phyloP scores from a whole-genome alignment of 1,140 invertebrate genomes.

The Acromyrmex charruanus region DNA sequence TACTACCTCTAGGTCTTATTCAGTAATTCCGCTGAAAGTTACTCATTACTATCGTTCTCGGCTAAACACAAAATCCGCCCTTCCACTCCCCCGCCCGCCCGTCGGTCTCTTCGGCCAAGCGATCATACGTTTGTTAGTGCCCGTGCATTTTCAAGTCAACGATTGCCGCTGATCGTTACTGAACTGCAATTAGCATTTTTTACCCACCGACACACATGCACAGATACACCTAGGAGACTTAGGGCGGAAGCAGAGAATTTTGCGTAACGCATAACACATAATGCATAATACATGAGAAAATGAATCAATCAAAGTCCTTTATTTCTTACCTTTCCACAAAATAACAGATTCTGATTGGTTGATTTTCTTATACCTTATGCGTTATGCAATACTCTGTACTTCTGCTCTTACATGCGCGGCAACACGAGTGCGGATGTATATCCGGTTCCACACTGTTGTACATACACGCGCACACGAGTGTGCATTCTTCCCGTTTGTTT shows the following conservation, averaged over 20 bases:
- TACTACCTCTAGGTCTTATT: slow-evolving; percentile 90
- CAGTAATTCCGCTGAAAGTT: slow-evolving; percentile 83
- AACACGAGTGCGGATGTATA: slow-evolving; percentile 47
- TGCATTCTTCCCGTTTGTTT: slow-evolving; percentile 33
- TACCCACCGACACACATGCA: slow-evolving; percentile 39
- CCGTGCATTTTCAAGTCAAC: slow-evolving; percentile 64
- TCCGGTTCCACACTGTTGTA: slow-evolving; percentile 35
- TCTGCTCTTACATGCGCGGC: background rate
- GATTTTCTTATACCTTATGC: too few relatives aligned
- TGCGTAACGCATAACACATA: too few relatives aligned
- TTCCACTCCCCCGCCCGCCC: slow-evolving; percentile 48
- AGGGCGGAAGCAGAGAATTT: too few relatives aligned
- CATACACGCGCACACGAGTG: slow-evolving; percentile 75
- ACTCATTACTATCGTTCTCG: slow-evolving; percentile 69
- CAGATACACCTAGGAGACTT: slow-evolving; percentile 16
- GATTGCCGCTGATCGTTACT: slow-evolving; percentile 61
- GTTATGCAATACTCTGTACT: too few relatives aligned
- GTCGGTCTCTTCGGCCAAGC: slow-evolving; percentile 63
- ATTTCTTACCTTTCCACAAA: too few relatives aligned
- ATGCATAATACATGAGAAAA: too few relatives aligned
- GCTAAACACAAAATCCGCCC: slow-evolving; percentile 62
- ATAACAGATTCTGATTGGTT: too few relatives aligned
- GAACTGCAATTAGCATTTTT: slow-evolving; percentile 59
- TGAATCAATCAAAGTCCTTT: too few relatives aligned
- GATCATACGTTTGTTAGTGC: slow-evolving; percentile 68